These are phyloP conservation scores for Theretra japonica DNA, from an alignment of 2,888 invertebrate species.

Conservation along the genomic window DNA sequence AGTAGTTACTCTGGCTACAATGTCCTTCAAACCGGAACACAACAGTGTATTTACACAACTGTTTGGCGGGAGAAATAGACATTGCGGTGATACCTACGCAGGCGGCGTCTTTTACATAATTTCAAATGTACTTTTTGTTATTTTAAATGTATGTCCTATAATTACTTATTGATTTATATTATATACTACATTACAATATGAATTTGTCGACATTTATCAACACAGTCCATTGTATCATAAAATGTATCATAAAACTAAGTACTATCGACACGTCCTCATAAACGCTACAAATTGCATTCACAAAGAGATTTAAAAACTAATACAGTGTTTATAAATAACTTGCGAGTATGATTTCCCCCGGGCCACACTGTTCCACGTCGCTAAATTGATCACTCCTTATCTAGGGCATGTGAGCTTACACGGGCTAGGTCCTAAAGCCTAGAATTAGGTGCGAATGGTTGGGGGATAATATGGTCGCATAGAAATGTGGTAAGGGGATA, in stretches of 20 bases:
- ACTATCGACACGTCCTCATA: conserved; percentile 13
- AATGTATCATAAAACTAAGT: neutral
- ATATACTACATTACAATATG: too few relatives aligned
- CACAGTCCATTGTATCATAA: neutral
- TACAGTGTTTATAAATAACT: conserved; percentile 10
- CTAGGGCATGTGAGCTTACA: conserved; percentile 13
- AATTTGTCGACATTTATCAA: neutral
- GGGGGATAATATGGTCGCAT: neutral
- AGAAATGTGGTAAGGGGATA: neutral
- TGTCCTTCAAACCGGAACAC: too few relatives aligned
- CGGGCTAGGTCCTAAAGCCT: neutral
- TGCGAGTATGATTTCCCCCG: conserved; percentile 19
- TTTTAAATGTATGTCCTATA: too few relatives aligned
- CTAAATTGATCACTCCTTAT: conserved; percentile 22
- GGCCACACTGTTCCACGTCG: neutral
- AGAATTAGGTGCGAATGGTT: neutral
- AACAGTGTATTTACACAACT: too few relatives aligned
- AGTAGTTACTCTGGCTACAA: too few relatives aligned
- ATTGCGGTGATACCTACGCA: too few relatives aligned
- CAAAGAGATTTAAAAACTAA: conserved; percentile 6
- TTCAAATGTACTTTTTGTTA: too few relatives aligned
- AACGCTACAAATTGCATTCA: conserved; percentile 18
- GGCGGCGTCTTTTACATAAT: too few relatives aligned
- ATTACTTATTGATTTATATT: too few relatives aligned
- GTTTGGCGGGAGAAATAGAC: too few relatives aligned